Evolutionary conservation across 2,888 invertebrate species (phyloP), one percentile per base, ranked within the genome.

Genomic region (Abrostola triplasia): DNA sequence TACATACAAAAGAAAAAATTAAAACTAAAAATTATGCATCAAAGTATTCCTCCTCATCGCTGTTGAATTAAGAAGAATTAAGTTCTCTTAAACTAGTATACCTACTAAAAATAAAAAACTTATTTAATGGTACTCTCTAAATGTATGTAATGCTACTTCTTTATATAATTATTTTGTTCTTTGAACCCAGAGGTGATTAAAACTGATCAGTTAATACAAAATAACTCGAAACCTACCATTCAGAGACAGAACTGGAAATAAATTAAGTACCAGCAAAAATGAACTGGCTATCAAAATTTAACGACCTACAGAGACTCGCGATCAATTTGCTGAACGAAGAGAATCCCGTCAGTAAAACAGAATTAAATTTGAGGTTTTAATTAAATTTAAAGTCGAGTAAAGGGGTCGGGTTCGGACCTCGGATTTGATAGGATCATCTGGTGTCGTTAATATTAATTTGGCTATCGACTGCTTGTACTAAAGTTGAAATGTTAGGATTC

Each of bases 331-430:
- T 59, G 66, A 77, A 77, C 63, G 66, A 63, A 73, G 74, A 63
- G 73, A 67, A 74, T 73, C 69, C 64, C 69, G 70, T 73, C 73
- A 74, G 74, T 64, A 64, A 63, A 75, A 82, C 78, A 80, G 81
- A 79, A 86, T 86, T 81, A 83, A 84, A 84, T 85, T 81, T 78
- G 81, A 79, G 83, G 80, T 82, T 86, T 86, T 87, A 88, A 87
- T 88, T 86, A 85, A 86, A 87, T 84, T 82, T 76, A 72, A 84
- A 83, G 73, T 79, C 63, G 63, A 72, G 69, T 68, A 70, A 77
- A 77, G 57, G 74, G 77, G 75, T 76, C 73, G 69, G 60, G 64
- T 75, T 70, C 69, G 64, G 70, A 67, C 68, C 57, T 65, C 64
- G 68, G 75, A 81, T 79, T 77, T 71, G 73, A 75, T 77, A 73